Conservation (phyloP, 2,888 invertebrate genomes). For the Trachelus iudaicus region DNA sequence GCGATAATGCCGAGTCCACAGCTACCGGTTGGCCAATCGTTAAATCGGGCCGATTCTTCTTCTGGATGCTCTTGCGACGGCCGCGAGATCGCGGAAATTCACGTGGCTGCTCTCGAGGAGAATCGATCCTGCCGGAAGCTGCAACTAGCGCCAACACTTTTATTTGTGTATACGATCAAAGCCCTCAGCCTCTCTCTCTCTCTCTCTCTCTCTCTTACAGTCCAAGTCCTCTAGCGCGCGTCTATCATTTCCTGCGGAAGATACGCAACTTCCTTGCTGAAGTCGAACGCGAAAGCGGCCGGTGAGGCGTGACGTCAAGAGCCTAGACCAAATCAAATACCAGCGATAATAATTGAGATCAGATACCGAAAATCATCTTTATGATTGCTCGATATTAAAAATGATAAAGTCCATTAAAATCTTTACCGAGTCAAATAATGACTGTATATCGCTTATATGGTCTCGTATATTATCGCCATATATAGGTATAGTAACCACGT, state of each 20-base stretch:
- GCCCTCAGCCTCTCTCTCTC: not conserved
- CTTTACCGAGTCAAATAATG: not conserved
- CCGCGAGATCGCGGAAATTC: not conserved
- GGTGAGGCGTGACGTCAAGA: not conserved
- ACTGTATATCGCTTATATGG: not conserved
- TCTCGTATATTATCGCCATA: not conserved
- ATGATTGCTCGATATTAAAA: not conserved
- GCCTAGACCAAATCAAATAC: not conserved
- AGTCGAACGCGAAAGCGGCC: not conserved
- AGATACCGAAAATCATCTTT: not conserved
- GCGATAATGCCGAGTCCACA: not conserved
- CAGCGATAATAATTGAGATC: not conserved
- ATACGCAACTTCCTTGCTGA: conserved; percentile 24
- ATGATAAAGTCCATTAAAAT: not conserved
- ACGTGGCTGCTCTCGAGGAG: not conserved
- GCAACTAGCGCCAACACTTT: not conserved
- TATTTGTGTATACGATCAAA: not conserved
- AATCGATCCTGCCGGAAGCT: not conserved
- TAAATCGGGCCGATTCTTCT: not conserved
- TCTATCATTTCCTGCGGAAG: conserved; percentile 26
- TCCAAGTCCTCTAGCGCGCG: conserved; percentile 5
- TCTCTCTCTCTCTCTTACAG: not conserved
- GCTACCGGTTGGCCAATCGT: not conserved
- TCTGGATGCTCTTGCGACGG: not conserved
- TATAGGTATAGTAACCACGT: not conserved